Evolutionary conservation across 2,113 vertebrate species (phyloP).

Genomic region (Heloderma charlesbogerti): DNA sequence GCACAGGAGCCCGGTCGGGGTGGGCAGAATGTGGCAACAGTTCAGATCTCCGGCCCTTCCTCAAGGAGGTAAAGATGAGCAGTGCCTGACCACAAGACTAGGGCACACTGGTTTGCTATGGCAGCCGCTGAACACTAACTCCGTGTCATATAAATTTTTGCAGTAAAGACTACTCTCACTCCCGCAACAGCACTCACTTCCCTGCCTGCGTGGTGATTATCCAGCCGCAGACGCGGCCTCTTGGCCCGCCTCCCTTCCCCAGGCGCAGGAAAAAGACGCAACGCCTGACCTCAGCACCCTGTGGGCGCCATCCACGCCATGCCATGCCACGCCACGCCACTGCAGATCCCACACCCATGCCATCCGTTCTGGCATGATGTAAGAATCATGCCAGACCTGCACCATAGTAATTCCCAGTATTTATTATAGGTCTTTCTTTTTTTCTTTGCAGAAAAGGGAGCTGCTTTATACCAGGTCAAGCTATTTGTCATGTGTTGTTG

Average conservation of each 20-base stretch:
- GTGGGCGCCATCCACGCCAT: slow-evolving; percentile 8
- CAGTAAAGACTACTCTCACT: slow-evolving; percentile 11
- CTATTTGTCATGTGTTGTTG: too few species aligned
- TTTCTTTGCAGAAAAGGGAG: not conserved
- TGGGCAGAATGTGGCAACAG: not conserved
- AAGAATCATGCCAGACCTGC: not conserved
- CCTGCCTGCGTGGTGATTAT: slow-evolving; percentile 16
- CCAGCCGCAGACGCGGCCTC: not conserved
- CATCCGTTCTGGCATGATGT: not conserved
- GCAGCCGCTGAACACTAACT: slow-evolving; percentile 14
- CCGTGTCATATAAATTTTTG: slow-evolving; percentile 28
- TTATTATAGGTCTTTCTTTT: not conserved
- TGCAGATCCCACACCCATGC: not conserved
- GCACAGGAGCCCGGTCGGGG: too few species aligned
- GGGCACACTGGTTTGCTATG: slow-evolving; percentile 1
- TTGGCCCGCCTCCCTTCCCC: not conserved
- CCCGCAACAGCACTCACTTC: slow-evolving; percentile 5
- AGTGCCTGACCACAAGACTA: not conserved
- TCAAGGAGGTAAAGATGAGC: not conserved
- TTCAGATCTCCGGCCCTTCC: not conserved
- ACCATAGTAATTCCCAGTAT: not conserved
- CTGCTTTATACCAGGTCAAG: too few species aligned
- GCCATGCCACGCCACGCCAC: not conserved
- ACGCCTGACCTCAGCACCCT: slow-evolving; percentile 15
- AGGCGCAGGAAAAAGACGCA: slow-evolving; percentile 11